A percentile compares a stretch with the other conserved stretches of the same genome.
Evolutionary conservation across 2,113 vertebrate genomes (phyloP).

Genomic region (Kryptolebias marmoratus): DNA sequence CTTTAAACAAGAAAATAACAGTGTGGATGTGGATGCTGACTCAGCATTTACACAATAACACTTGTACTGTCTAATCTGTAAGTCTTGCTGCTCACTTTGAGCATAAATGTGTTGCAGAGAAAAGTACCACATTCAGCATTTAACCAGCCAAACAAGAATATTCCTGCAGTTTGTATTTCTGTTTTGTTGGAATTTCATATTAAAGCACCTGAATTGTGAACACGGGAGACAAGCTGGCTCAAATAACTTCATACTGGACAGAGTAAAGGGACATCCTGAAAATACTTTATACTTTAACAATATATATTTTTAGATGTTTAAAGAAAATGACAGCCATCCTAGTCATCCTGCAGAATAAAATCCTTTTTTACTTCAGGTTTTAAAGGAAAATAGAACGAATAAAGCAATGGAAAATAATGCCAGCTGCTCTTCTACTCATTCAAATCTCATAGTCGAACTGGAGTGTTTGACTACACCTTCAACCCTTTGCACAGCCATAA

Average conservation of each 20-base stretch:
- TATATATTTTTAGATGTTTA: not conserved
- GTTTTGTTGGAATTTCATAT: not conserved
- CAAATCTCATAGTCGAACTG: not conserved
- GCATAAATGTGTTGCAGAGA: not conserved
- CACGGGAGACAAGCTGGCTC: not conserved
- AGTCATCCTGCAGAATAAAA: not conserved
- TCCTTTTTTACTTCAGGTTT: not conserved
- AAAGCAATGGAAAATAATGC: not conserved
- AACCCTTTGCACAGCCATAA: constrained; percentile 65
- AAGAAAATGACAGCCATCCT: not conserved
- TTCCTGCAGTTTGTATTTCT: not conserved
- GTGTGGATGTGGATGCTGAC: too few species aligned
- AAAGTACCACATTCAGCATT: not conserved
- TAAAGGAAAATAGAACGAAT: not conserved
- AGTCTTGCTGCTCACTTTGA: not conserved
- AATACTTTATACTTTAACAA: not conserved
- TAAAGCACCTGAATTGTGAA: not conserved
- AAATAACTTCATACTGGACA: constrained; percentile 7
- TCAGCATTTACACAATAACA: not conserved
- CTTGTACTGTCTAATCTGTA: not conserved
- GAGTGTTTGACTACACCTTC: constrained; percentile 72
- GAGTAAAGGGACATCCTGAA: constrained; percentile 14
- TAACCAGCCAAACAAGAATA: not conserved
- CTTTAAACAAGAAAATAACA: too few species aligned
- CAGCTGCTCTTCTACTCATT: not conserved